Evolutionary conservation across 2,888 invertebrate species (phyloP), one percentile per base, ranked within the genome.

Genomic region (Furcula furcula): DNA sequence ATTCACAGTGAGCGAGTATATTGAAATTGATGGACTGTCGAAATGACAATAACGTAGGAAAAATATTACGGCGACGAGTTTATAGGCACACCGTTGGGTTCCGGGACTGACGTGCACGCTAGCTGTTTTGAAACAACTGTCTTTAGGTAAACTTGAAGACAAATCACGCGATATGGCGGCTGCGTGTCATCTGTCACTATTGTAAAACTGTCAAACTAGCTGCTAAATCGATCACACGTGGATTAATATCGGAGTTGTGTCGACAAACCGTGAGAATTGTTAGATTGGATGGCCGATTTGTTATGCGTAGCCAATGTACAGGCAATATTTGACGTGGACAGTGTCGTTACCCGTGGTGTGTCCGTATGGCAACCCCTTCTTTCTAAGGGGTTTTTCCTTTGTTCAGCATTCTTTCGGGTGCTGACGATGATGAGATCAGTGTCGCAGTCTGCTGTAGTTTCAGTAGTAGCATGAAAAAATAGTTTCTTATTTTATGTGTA

Each of bases 211-310:
- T 84, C 86, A 82, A 81, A 84, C 74, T 77, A 73, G 74, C 66
- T 69, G 80, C 72, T 71, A 71, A 77, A 87, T 86, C 86, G 85
- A 86, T 87, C 86, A 86, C 79, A 76, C 68, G 74, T 75, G 65
- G 86, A 87, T 82, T 86, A 87, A 86, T 87, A 85, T 84, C 77
- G 66, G 85, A 86, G 81, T 83, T 81, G 67, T 57, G 67, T 60
- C 66, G 62, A 71, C 68, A 67, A 69, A 68, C 69, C 63, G 68
- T 31, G 28, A 48, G 51, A 48, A 48, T 48, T 46, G 13, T 40
- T 43, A 57, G 54, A 68, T 61, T 55, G 49, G 42, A 58, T 55
- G 54, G 40, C 40, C 49, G 53, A 61, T 59, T 46, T 43, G 55
- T 59, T 44, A 46, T 7, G 10, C 10, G 10, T 7, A 2, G 21